Percentiles rank a stretch among this genome's conserved stretches.
Conservation (phyloP, 2,888 invertebrate species). For the Sinohyriopsis cumingii region DNA sequence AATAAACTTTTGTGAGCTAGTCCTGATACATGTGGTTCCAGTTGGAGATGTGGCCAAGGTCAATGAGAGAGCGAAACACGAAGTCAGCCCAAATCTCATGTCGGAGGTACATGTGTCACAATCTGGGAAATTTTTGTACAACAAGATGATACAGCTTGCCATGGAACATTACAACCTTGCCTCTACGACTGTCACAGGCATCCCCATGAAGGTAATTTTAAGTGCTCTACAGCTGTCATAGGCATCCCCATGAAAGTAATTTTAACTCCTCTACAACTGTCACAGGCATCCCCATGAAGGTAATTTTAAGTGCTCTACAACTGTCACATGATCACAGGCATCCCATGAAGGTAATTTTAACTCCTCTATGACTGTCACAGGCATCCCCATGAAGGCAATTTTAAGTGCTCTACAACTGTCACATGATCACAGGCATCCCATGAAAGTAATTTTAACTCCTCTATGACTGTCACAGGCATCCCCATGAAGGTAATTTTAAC, state of each 20-base stretch:
- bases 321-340: conserved; percentile 95
- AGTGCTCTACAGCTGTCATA: conserved; percentile 90
- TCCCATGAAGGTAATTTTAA: conserved; percentile 86
- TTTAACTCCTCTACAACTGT: conserved; percentile 89
- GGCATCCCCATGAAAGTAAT: conserved; percentile 94
- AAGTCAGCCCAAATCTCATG: conserved; percentile 50
- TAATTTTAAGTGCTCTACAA: conserved; percentile 80
- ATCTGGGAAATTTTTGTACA: conserved; percentile 64
- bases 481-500: conserved; percentile 86
- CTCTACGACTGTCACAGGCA: conserved; percentile 95
- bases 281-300: conserved; percentile 97
- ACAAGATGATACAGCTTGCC: conserved; percentile 69
- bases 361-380: conserved; percentile 95
- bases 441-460: conserved; percentile 74
- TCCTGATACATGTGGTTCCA: conserved; percentile 91
- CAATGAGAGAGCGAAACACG: conserved; percentile 77
- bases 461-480: conserved; percentile 95
- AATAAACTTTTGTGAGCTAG: conserved; percentile 90
- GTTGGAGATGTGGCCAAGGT: conserved; percentile 85
- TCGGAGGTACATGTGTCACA: conserved; percentile 60
- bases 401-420: conserved; percentile 86
- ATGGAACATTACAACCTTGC: conserved; percentile 89
- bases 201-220: conserved; percentile 89
- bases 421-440: conserved; percentile 71
- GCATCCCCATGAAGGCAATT: conserved; percentile 91